Percentiles rank a stretch among this genome's conserved stretches.
These are phyloP conservation scores for Scortum barcoo DNA, from an alignment of 2,113 vertebrate species.

Conservation along the genomic window DNA sequence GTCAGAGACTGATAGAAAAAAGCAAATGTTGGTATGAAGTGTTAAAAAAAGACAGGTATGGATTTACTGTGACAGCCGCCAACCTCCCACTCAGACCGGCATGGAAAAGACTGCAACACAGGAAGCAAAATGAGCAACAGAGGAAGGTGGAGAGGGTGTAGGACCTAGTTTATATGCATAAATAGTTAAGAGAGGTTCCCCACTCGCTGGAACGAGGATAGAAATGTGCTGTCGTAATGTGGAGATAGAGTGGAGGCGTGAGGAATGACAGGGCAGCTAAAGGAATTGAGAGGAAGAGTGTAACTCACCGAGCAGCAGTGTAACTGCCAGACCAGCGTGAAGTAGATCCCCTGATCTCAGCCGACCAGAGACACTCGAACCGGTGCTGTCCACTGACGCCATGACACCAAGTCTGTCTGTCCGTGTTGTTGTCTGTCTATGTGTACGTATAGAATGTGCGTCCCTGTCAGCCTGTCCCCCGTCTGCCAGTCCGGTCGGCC, in stretches of 20 bases:
- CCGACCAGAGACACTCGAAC: slow-evolving; percentile 68
- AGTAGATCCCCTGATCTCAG: slow-evolving; percentile 74
- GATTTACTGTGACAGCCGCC: slow-evolving; percentile 32
- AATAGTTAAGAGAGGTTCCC: neutral
- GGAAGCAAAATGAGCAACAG: neutral
- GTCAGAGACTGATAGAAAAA: neutral
- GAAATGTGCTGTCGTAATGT: slow-evolving; percentile 3
- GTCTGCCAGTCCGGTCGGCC: slow-evolving; percentile 30
- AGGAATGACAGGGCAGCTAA: slow-evolving; percentile 43
- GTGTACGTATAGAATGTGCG: slow-evolving; percentile 16
- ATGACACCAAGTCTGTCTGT: slow-evolving; percentile 71
- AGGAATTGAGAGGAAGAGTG: slow-evolving; percentile 47
- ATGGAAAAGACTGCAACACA: neutral
- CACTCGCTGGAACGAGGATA: neutral
- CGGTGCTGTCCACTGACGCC: slow-evolving; percentile 73
- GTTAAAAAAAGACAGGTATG: slow-evolving; percentile 9
- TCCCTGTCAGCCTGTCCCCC: slow-evolving; percentile 33
- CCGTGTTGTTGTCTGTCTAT: slow-evolving; percentile 39
- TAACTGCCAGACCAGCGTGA: slow-evolving; percentile 70
- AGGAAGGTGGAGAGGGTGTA: neutral
- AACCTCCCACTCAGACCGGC: neutral
- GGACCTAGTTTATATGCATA: slow-evolving; percentile 24
- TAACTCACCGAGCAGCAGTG: slow-evolving; percentile 79
- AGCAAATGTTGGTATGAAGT: neutral
- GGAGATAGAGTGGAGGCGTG: slow-evolving; percentile 1